Evolutionary conservation across 2,888 invertebrate genomes (phyloP).

Genomic region (Therioaphis trifolii): DNA sequence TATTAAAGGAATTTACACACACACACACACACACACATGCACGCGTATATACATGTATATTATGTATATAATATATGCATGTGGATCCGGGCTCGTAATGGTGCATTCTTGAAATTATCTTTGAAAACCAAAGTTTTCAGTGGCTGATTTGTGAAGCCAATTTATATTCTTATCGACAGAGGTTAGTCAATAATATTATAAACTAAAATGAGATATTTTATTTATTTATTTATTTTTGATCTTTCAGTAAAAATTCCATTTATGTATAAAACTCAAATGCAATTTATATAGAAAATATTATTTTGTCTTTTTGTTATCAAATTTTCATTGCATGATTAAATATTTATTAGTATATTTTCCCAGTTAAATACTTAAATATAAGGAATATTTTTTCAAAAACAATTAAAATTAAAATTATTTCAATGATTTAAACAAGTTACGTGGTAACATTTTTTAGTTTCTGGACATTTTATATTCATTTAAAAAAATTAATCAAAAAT

Average conservation of each 20-base stretch:
- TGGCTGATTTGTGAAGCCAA: slow-evolving; percentile 30
- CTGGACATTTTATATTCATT: background rate
- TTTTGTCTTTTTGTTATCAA: too few species aligned
- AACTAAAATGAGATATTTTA: background rate
- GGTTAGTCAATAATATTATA: background rate
- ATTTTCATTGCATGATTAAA: too few species aligned
- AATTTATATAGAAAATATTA: too few species aligned
- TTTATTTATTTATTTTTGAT: too few species aligned
- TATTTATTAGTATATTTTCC: too few species aligned
- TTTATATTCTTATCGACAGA: slow-evolving; percentile 41
- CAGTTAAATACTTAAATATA: too few species aligned
- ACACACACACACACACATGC: background rate
- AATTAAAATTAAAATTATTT: too few species aligned
- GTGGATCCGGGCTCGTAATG: background rate
- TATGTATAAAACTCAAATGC: too few species aligned
- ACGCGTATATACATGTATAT: background rate
- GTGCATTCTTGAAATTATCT: slow-evolving; percentile 38
- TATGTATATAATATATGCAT: background rate
- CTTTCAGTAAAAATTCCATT: background rate
- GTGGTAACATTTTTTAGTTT: too few species aligned
- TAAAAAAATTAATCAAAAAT: background rate
- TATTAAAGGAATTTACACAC: slow-evolving; percentile 23
- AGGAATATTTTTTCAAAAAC: too few species aligned
- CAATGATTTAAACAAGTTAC: too few species aligned
- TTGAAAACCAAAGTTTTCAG: slow-evolving; percentile 40